Conservation (phyloP, 2,113 vertebrate species). For the Phrynosoma platyrhinos region DNA sequence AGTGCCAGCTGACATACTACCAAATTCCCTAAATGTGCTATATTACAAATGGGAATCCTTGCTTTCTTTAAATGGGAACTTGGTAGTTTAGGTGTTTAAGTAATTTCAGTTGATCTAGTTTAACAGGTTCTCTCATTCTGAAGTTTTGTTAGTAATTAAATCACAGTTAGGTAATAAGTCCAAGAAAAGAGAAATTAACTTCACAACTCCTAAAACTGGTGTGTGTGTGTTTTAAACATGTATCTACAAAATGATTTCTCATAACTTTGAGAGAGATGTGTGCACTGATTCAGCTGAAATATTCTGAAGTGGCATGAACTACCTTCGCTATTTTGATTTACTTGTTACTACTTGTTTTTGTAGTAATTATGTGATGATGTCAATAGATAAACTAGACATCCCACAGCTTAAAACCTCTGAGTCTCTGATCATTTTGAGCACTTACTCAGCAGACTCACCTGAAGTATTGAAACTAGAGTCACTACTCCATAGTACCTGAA, state of each 20-base stretch:
- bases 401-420: background rate
- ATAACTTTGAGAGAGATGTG: background rate
- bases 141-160: background rate
- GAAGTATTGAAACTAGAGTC: constrained; percentile 94
- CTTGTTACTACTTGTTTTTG: background rate
- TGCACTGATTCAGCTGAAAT: background rate
- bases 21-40: background rate
- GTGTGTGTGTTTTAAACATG: background rate
- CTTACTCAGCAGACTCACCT: constrained; percentile 79
- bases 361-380: background rate
- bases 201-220: background rate
- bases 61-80: background rate
- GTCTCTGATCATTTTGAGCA: background rate
- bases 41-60: background rate
- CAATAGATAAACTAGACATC: background rate
- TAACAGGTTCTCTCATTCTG: background rate
- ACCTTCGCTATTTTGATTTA: background rate
- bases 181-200: background rate
- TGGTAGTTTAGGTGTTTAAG: background rate
- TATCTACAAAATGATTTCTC: background rate
- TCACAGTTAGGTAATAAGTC: background rate
- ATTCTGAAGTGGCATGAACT: background rate
- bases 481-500: constrained; percentile 94
- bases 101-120: background rate
- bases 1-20: too few relatives aligned